These are phyloP conservation scores for Beris morrisii DNA, from an alignment of 2,888 invertebrate species.

Conservation along the genomic window DNA sequence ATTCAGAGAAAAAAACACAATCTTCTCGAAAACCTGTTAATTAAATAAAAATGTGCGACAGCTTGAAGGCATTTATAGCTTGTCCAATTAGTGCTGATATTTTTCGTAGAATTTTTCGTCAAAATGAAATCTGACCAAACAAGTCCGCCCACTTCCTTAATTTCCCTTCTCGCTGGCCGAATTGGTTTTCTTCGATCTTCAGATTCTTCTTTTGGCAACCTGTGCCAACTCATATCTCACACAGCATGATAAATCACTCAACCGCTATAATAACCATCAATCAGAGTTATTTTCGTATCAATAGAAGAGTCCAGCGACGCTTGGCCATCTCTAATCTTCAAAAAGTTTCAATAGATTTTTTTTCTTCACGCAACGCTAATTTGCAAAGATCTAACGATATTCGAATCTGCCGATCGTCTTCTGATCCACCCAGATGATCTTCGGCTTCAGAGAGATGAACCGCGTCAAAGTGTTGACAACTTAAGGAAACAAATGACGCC, in stretches of 20 bases:
- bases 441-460: too few species aligned
- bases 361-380: neutral
- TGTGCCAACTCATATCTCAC: conserved; percentile 1
- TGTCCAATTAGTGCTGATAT: conserved; percentile 7
- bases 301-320: neutral
- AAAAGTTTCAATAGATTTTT: neutral
- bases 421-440: neutral
- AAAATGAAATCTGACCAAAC: neutral
- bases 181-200: too few species aligned
- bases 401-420: neutral
- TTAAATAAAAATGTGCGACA: conserved; percentile 17
- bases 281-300: conserved; percentile 12
- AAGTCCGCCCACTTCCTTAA: conserved; percentile 16
- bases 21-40: neutral
- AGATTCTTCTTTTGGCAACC: neutral
- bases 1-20: too few species aligned
- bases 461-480: conserved; percentile 25
- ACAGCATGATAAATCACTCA: conserved; percentile 2
- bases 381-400: neutral
- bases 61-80: neutral
- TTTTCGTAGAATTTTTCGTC: neutral
- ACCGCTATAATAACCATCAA: conserved; percentile 6
- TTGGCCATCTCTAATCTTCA: neutral
- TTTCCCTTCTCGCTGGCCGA: neutral
- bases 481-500: conserved; percentile 16